Evolutionary conservation across 2,797 vertebrate genomes (phyloP).

Genomic region (Ctenopoma multispine): DNA sequence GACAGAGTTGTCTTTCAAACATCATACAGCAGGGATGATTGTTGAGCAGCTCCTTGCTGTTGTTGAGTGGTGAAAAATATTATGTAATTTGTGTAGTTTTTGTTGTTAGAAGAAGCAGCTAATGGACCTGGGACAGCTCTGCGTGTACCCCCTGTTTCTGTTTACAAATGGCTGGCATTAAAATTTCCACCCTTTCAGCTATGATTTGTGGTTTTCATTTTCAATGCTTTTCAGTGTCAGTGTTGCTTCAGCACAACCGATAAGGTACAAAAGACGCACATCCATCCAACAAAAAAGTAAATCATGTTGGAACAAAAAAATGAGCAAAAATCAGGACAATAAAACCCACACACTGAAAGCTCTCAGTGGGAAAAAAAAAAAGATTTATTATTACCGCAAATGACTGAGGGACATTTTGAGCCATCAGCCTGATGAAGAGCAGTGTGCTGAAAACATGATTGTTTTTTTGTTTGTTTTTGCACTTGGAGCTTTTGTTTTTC

Average conservation of each 20-base stretch:
- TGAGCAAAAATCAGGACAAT: slow-evolving; percentile 34
- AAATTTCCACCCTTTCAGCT: slow-evolving; percentile 32
- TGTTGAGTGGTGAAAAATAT: slow-evolving; percentile 21
- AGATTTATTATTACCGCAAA: slow-evolving; percentile 32
- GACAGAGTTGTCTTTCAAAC: slow-evolving; percentile 31
- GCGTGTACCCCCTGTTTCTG: slow-evolving; percentile 21
- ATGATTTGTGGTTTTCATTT: slow-evolving; percentile 61
- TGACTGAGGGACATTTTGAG: slow-evolving; percentile 43
- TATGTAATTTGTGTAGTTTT: slow-evolving; percentile 38
- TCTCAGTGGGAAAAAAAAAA: slow-evolving; percentile 5
- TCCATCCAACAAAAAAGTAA: slow-evolving; percentile 36
- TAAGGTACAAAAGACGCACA: slow-evolving; percentile 36
- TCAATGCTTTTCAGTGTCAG: slow-evolving; percentile 39
- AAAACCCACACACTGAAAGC: slow-evolving; percentile 36
- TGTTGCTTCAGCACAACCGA: slow-evolving; percentile 26
- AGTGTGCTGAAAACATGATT: slow-evolving; percentile 8
- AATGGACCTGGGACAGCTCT: slow-evolving; percentile 42
- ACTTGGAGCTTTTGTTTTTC: slow-evolving; percentile 3
- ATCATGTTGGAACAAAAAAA: slow-evolving; percentile 25
- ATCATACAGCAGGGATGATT: slow-evolving; percentile 1
- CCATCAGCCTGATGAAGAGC: slow-evolving; percentile 46
- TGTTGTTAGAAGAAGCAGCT: slow-evolving; percentile 27
- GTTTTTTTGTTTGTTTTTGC: slow-evolving; percentile 29
- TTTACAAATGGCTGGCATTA: slow-evolving; percentile 31
- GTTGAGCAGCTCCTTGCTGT: background rate